These are phyloP conservation scores for Chlorops oryzae DNA, from an alignment of 1,140 invertebrate genomes.

Conservation along the genomic window DNA sequence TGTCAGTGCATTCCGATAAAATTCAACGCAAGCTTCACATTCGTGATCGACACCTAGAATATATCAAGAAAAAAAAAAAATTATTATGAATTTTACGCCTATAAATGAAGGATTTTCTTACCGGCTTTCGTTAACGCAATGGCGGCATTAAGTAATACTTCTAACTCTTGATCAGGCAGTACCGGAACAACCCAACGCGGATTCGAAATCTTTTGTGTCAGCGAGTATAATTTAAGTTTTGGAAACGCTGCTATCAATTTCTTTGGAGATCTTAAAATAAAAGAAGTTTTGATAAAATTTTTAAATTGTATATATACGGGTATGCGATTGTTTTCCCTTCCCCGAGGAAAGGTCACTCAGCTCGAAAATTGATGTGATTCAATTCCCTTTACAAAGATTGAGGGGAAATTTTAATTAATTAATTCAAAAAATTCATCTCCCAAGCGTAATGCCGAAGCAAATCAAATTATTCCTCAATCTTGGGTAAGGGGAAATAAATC, in stretches of 20 bases:
- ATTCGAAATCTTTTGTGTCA: slow-evolving; percentile 93
- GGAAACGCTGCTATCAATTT: slow-evolving; percentile 62
- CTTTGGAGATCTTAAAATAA: slow-evolving; percentile 25
- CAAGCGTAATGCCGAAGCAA: no score
- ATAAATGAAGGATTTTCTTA: slow-evolving; percentile 35
- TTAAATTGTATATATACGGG: no score
- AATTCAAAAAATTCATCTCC: no score
- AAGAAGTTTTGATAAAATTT: no score
- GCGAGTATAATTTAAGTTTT: slow-evolving; percentile 70
- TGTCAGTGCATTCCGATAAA: slow-evolving; percentile 90
- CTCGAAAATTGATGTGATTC: no score
- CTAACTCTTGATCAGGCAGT: slow-evolving; percentile 90
- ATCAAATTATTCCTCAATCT: no score
- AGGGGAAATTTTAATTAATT: no score
- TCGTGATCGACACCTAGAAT: slow-evolving; percentile 75
- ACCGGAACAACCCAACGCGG: slow-evolving; percentile 96
- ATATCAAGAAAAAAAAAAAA: slow-evolving; percentile 12
- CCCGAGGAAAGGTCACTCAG: no score
- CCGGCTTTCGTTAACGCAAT: slow-evolving; percentile 79
- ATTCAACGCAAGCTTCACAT: slow-evolving; percentile 87
- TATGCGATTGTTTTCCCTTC: no score
- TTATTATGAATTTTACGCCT: neutral
- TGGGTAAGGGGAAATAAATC: no score
- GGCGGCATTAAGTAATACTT: slow-evolving; percentile 82
- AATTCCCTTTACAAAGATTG: no score